Percentiles rank a stretch among this genome's conserved stretches.
phyloP scores from a whole-genome alignment of 2,888 invertebrate species.

The Synanthedon formicaeformis region DNA sequence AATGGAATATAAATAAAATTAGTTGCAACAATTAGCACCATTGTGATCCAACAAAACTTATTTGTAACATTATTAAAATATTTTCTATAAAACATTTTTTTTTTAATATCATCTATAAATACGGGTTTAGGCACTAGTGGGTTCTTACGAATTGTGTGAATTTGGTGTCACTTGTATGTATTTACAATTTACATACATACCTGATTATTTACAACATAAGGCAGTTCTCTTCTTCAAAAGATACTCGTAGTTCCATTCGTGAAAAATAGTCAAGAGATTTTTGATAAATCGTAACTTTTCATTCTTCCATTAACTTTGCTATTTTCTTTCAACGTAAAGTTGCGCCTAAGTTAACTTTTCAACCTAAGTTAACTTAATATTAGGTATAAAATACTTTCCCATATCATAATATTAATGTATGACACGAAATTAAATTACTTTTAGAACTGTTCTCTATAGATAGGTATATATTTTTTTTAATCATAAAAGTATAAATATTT shows the following conservation, averaged over 20 bases:
- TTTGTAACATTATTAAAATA: slow-evolving; percentile 3
- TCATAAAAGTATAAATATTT: too few relatives aligned
- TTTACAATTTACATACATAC: neutral
- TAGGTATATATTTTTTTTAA: too few relatives aligned
- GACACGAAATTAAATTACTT: too few relatives aligned
- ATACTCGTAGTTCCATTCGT: slow-evolving; percentile 11
- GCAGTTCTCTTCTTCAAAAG: slow-evolving; percentile 6
- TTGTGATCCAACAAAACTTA: slow-evolving; percentile 30
- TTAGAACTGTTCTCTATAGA: too few relatives aligned
- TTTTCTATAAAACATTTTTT: neutral
- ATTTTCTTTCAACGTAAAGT: too few relatives aligned
- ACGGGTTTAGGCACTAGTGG: neutral
- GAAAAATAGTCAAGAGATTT: too few relatives aligned
- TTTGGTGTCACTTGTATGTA: neutral
- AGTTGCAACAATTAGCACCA: slow-evolving; percentile 29
- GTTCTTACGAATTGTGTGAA: neutral
- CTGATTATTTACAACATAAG: neutral
- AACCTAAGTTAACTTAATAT: too few relatives aligned
- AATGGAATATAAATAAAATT: slow-evolving; percentile 4
- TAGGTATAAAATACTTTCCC: too few relatives aligned
- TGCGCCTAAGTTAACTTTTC: too few relatives aligned
- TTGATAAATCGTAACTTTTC: too few relatives aligned
- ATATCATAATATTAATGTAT: too few relatives aligned
- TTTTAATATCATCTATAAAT: neutral
- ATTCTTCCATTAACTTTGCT: too few relatives aligned